Base-by-base conservation (phyloP, 2,113 vertebrate species). In the Limnothrissa miodon region DNA sequence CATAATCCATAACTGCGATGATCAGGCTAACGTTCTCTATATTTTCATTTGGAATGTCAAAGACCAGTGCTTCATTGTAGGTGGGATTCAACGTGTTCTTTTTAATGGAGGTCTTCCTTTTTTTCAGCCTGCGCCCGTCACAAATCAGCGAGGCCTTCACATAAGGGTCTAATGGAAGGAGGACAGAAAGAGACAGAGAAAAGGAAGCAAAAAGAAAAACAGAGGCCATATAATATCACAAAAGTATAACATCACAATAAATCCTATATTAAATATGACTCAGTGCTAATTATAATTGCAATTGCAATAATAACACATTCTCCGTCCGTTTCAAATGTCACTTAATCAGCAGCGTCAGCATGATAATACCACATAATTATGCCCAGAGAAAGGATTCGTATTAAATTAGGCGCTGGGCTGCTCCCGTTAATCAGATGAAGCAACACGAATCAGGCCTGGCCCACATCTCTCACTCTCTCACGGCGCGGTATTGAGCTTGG, bases 71-170 rank as follows among this genome's bases (percentile, higher is more conserved):
- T 90, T 98, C 97, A 7, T 98, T 98, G 92, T 98, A 98, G 1
- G 95, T 96, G 82, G 97, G 97, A 90, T 98, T 98, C 89, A 98
- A 93, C 0, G 97, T 98, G 91, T 97, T 98, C 93, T 98, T 98
- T 92, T 98, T 98, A 88, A 97, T 98, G 85, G 97, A 98, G 0
- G 96, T 98, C 93, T 98, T 98, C 89, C 96, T 94, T 89, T 98
- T 98, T 92, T 98, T 98, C 89, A 98, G 92, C 84, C 97, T 91
- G 51, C 97, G 95, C 39, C 96, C 97, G 78, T 98, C 97, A 7
- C 96, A 97, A 88, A 98, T 94, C 90, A 98, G 93, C 79, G 97
- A 98, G 39, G 96, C 97, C 92, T 97, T 98, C 79, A 97, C 97
- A 0, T 98, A 98, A 39, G 97, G 97, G 89, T 98, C 97, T 98